These are phyloP conservation scores for Chromobotia macracanthus DNA, from an alignment of 2,797 vertebrate species.

Conservation along the genomic window DNA sequence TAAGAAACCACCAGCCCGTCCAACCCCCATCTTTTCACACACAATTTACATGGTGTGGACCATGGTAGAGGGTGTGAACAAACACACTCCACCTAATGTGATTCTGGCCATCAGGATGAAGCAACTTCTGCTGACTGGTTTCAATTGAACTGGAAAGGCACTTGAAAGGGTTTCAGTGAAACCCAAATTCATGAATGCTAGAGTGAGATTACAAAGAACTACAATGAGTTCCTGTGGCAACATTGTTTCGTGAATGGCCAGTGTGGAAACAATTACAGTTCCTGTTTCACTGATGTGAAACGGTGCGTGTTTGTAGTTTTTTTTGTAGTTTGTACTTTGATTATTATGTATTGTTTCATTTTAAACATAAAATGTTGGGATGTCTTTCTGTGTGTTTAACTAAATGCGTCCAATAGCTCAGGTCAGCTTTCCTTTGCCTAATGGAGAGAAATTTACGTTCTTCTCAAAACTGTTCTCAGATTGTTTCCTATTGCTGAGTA, in stretches of 20 bases:
- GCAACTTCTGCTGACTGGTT: not conserved
- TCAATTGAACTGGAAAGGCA: slow-evolving; percentile 11
- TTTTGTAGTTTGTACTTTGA: too few relatives aligned
- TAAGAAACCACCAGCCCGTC: not conserved
- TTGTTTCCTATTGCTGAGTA: too few relatives aligned
- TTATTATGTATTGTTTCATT: too few relatives aligned
- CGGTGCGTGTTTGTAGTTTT: too few relatives aligned
- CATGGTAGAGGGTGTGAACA: slow-evolving; percentile 39
- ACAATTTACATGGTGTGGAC: too few relatives aligned
- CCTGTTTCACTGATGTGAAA: slow-evolving; percentile 20
- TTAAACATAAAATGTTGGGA: not conserved
- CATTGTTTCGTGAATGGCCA: slow-evolving; percentile 8
- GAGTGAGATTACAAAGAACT: slow-evolving; percentile 10
- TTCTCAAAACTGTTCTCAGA: too few relatives aligned
- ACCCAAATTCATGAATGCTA: slow-evolving; percentile 34
- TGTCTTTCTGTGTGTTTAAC: not conserved
- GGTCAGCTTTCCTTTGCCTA: too few relatives aligned
- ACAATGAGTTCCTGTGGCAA: slow-evolving; percentile 31
- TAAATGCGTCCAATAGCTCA: not conserved
- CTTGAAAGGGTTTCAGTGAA: not conserved
- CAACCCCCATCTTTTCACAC: not conserved
- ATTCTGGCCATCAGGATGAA: slow-evolving; percentile 33
- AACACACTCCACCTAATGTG: slow-evolving; percentile 33
- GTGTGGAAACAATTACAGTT: slow-evolving; percentile 10
- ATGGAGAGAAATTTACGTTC: too few relatives aligned